Evolutionary conservation across 2,113 vertebrate genomes (phyloP).

Genomic region (Sceloporus tristichus): DNA sequence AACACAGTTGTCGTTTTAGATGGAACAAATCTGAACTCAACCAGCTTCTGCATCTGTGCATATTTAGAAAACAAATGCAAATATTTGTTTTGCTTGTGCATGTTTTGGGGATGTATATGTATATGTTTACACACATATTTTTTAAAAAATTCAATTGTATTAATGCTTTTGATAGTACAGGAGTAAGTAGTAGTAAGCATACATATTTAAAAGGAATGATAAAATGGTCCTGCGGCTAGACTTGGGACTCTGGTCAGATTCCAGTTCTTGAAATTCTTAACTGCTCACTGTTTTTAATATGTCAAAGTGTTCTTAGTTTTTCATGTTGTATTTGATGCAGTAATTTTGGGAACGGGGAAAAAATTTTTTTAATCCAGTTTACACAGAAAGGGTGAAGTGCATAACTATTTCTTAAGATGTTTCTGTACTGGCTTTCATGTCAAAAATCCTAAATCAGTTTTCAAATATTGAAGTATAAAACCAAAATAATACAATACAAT

Average conservation of each 20-base stretch:
- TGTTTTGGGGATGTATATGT: no score
- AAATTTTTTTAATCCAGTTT: not conserved
- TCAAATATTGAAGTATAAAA: no score
- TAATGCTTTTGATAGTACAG: not conserved
- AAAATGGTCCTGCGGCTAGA: not conserved
- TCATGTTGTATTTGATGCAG: not conserved
- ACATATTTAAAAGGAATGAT: not conserved
- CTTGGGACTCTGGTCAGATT: not conserved
- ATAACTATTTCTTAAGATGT: no score
- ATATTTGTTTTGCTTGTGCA: no score
- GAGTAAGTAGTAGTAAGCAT: not conserved
- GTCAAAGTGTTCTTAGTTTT: not conserved
- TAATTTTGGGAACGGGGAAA: not conserved
- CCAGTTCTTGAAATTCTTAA: not conserved
- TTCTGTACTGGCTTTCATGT: no score
- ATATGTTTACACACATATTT: no score
- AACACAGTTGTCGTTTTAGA: no score
- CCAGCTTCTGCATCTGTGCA: no score
- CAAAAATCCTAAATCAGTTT: no score
- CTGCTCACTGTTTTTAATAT: not conserved
- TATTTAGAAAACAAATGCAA: no score
- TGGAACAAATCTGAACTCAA: no score
- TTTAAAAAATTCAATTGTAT: no score
- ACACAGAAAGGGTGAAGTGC: not conserved
- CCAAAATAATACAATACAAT: not conserved